Conservation (phyloP, 92 coral and sea anemone species). For the Muricea muricata region DNA sequence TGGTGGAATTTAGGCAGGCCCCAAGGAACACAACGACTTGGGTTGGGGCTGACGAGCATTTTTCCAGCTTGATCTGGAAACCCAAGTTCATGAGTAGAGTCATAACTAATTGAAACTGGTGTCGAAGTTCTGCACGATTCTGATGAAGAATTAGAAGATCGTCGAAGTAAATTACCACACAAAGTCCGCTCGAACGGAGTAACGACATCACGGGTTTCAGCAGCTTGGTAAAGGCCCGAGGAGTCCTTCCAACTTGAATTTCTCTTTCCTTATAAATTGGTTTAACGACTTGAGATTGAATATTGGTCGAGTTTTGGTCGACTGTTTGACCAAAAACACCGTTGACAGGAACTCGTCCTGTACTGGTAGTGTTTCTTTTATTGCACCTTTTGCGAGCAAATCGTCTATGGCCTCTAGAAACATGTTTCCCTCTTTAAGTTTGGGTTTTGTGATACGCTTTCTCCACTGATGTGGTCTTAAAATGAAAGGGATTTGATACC, state of each 20-base stretch:
- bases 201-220: slow-evolving; percentile 28
- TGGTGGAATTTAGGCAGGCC: neutral
- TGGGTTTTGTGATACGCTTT: slow-evolving; percentile 45
- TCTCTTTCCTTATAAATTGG: slow-evolving; percentile 53
- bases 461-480: slow-evolving; percentile 60
- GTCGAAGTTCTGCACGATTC: neutral
- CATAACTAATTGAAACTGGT: slow-evolving; percentile 18
- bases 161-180: slow-evolving; percentile 50
- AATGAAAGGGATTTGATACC: slow-evolving; percentile 62
- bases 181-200: slow-evolving; percentile 10
- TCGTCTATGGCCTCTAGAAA: slow-evolving; percentile 52
- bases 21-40: slow-evolving; percentile 36
- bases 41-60: slow-evolving; percentile 36
- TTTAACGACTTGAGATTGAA: slow-evolving; percentile 55
- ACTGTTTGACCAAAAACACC: slow-evolving; percentile 8
- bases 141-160: slow-evolving; percentile 37
- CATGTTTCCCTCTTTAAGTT: slow-evolving; percentile 6
- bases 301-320: slow-evolving; percentile 31
- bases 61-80: slow-evolving; percentile 36
- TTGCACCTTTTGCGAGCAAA: slow-evolving; percentile 53
- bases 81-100: slow-evolving; percentile 32
- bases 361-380: neutral
- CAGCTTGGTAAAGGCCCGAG: slow-evolving; percentile 38
- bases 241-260: slow-evolving; percentile 69
- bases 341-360: slow-evolving; percentile 52